Evolutionary conservation across 2,113 vertebrate genomes (phyloP).

Genomic region (Malurus alboscapulatus): DNA sequence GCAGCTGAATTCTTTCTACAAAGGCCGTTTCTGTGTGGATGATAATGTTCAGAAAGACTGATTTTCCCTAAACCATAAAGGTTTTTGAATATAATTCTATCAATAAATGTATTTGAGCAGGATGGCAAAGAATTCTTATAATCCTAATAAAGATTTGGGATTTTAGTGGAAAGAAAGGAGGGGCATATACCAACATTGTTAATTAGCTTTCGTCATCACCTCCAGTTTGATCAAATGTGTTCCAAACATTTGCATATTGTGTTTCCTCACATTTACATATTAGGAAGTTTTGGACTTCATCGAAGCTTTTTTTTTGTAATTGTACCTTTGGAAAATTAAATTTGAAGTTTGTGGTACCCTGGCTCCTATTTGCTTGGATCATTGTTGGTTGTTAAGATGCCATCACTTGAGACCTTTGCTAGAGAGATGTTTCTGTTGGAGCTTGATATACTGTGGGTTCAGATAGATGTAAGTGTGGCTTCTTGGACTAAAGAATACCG

Average conservation of each 20-base stretch:
- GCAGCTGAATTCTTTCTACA: conserved; percentile 74
- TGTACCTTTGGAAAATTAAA: conserved; percentile 10
- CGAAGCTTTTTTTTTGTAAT: conserved; percentile 10
- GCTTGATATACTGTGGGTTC: not conserved
- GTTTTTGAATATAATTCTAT: conserved; percentile 18
- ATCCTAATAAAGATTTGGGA: not conserved
- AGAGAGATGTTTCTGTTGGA: not conserved
- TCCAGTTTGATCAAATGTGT: not conserved
- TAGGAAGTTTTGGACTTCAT: conserved; percentile 5
- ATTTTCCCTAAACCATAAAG: conserved; percentile 25
- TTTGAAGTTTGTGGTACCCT: not conserved
- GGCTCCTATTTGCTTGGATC: not conserved
- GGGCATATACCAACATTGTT: not conserved
- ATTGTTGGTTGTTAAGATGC: not conserved
- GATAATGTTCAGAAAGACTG: conserved; percentile 54
- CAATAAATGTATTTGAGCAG: not conserved
- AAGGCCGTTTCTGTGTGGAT: conserved; percentile 61
- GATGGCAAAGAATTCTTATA: not conserved
- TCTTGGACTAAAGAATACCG: not conserved
- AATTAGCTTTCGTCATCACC: not conserved
- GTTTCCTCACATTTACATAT: not conserved
- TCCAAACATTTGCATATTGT: not conserved
- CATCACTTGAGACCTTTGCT: not conserved
- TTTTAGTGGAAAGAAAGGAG: not conserved
- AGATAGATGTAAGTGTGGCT: not conserved